phyloP scores from a whole-genome alignment of 2,888 invertebrate genomes.

The Steinernema carpocapsae region DNA sequence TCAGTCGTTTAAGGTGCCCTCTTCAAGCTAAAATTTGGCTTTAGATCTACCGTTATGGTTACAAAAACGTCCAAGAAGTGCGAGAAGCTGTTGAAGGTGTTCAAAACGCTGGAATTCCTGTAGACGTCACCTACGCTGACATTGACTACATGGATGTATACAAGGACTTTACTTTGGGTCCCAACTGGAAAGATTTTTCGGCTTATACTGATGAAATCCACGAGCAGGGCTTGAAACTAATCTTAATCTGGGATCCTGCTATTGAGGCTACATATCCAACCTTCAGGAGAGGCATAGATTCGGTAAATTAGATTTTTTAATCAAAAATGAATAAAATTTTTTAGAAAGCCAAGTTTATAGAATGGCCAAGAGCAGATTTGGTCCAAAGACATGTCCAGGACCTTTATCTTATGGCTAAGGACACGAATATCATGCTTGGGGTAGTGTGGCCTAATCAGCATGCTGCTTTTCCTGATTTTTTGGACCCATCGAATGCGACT shows the following conservation, averaged over 20 bases:
- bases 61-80: slow-evolving; percentile 56
- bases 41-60: slow-evolving; percentile 61
- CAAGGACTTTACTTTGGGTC: slow-evolving; percentile 78
- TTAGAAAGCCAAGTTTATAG: slow-evolving; percentile 59
- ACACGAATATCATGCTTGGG: slow-evolving; percentile 58
- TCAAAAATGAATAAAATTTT: background rate
- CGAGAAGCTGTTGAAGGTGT: slow-evolving; percentile 65
- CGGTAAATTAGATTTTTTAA: slow-evolving; percentile 35
- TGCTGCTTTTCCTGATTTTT: slow-evolving; percentile 66
- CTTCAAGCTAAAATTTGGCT: background rate
- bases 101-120: slow-evolving; percentile 71
- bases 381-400: slow-evolving; percentile 56
- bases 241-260: slow-evolving; percentile 66
- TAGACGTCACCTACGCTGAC: slow-evolving; percentile 80
- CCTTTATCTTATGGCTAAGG: slow-evolving; percentile 60
- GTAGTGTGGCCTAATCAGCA: slow-evolving; percentile 64
- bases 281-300: slow-evolving; percentile 54
- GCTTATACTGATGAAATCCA: slow-evolving; percentile 57
- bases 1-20: too few species aligned
- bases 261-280: slow-evolving; percentile 58
- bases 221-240: slow-evolving; percentile 54
- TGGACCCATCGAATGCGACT: slow-evolving; percentile 58
- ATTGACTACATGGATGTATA: slow-evolving; percentile 82
- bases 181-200: slow-evolving; percentile 52
- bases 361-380: slow-evolving; percentile 58